Percentiles rank a stretch among this genome's conserved stretches.
Evolutionary conservation across 2,888 invertebrate genomes (phyloP).

Genomic region (Plagiodera versicolora): DNA sequence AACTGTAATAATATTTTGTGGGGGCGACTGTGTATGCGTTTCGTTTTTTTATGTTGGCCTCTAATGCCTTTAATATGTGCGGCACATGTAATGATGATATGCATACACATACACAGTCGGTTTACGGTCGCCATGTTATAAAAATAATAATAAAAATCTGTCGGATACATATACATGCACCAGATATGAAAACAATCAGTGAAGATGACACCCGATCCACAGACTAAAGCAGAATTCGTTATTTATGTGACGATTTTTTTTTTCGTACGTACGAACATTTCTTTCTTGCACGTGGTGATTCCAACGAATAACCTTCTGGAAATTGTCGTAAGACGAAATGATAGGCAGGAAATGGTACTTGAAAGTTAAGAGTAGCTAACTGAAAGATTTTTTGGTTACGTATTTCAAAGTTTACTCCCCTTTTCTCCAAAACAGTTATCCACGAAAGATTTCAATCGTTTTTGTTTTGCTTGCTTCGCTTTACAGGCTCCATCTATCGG

Average conservation of each 20-base stretch:
- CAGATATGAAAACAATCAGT: conserved; percentile 20
- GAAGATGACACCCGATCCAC: neutral
- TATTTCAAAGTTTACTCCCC: no score
- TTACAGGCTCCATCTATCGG: no score
- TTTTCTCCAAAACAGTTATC: no score
- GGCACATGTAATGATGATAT: conserved; percentile 4
- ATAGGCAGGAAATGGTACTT: no score
- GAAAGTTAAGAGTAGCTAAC: no score
- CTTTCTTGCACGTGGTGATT: no score
- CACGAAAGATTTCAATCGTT: no score
- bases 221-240: neutral
- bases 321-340: no score
- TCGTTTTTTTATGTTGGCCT: neutral
- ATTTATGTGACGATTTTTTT: neutral
- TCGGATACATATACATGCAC: conserved; percentile 19
- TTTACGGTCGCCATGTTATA: conserved; percentile 11
- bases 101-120: conserved; percentile 5
- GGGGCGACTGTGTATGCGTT: neutral
- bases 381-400: no score
- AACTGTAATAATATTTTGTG: neutral
- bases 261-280: no score
- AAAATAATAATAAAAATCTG: conserved; percentile 16
- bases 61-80: neutral
- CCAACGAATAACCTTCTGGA: no score
- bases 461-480: no score